A percentile compares a stretch with the other conserved stretches of the same genome.
phyloP scores from a whole-genome alignment of 30 jellyfish, hydroid and myxozoan species.

The Rhopilema esculentum region DNA sequence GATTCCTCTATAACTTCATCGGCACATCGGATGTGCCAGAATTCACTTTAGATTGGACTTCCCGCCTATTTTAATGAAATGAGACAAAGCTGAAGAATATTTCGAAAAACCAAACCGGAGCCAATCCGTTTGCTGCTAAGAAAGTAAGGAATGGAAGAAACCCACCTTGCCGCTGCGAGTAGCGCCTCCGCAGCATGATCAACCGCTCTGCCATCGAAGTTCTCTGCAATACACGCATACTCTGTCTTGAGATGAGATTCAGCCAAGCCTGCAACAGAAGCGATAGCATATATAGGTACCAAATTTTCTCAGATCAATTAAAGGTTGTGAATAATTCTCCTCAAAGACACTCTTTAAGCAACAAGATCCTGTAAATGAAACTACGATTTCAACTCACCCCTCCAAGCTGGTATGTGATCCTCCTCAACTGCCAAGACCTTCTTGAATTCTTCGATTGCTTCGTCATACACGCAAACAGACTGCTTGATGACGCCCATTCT shows the following conservation, averaged over 20 bases:
- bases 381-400: slow-evolving; percentile 42
- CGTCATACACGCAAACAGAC: slow-evolving; percentile 74
- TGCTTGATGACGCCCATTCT: slow-evolving; percentile 90
- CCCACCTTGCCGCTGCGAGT: slow-evolving; percentile 64
- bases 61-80: too few relatives aligned
- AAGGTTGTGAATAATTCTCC: background rate
- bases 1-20: too few relatives aligned
- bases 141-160: background rate
- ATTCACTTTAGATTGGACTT: too few relatives aligned
- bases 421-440: slow-evolving; percentile 55
- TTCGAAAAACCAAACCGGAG: too few relatives aligned
- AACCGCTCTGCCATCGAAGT: slow-evolving; percentile 90
- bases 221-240: slow-evolving; percentile 52
- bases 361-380: background rate
- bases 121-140: too few relatives aligned
- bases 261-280: slow-evolving; percentile 61
- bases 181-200: slow-evolving; percentile 70
- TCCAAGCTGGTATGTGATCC: slow-evolving; percentile 86
- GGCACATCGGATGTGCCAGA: too few relatives aligned
- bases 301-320: too few relatives aligned
- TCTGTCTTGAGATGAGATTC: slow-evolving; percentile 61
- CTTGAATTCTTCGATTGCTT: slow-evolving; percentile 79
- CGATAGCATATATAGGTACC: background rate
- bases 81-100: too few relatives aligned
- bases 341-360: background rate